Percentiles rank a stretch among this genome's conserved stretches.
Conservation (phyloP, 2,888 invertebrate species). For the Hirtodrosophila duncani region DNA sequence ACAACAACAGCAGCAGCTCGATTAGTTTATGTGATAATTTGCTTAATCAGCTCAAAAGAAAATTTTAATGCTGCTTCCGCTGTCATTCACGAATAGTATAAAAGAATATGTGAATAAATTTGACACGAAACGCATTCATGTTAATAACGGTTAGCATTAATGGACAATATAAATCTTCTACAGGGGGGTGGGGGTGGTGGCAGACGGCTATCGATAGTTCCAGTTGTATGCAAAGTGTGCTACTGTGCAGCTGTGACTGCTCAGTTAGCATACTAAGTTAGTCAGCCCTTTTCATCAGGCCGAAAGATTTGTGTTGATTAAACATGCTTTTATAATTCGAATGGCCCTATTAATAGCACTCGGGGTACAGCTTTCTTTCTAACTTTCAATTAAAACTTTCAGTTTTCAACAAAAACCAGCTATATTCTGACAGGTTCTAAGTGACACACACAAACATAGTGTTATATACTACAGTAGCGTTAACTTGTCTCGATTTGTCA, state of each 20-base stretch:
- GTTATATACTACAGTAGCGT: constrained; percentile 3
- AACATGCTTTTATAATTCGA: constrained; percentile 42
- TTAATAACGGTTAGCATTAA: constrained; percentile 49
- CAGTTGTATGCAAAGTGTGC: constrained; percentile 33
- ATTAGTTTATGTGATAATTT: constrained; percentile 48
- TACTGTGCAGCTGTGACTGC: constrained; percentile 43
- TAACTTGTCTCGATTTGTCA: constrained; percentile 34
- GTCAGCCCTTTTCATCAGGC: constrained; percentile 14
- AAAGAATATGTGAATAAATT: constrained; percentile 53
- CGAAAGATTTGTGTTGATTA: constrained; percentile 20
- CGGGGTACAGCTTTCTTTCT: constrained; percentile 44
- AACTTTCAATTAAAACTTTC: constrained; percentile 59
- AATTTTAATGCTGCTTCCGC: constrained; percentile 9
- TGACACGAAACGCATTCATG: constrained; percentile 26
- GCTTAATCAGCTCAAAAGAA: constrained; percentile 31
- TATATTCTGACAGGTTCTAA: constrained; percentile 38
- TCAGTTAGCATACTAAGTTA: too few species aligned
- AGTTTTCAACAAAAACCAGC: constrained; percentile 39
- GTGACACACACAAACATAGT: constrained; percentile 3
- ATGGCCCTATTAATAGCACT: constrained; percentile 29
- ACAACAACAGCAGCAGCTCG: constrained; percentile 20
- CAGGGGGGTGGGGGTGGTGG: constrained; percentile 12
- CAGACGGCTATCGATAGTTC: constrained; percentile 8
- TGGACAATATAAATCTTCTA: constrained; percentile 37
- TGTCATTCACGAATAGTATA: constrained; percentile 9